Percentiles rank a stretch among this genome's conserved stretches.
Conservation (phyloP, 2,888 invertebrate genomes). For the Cotesia congregata region DNA sequence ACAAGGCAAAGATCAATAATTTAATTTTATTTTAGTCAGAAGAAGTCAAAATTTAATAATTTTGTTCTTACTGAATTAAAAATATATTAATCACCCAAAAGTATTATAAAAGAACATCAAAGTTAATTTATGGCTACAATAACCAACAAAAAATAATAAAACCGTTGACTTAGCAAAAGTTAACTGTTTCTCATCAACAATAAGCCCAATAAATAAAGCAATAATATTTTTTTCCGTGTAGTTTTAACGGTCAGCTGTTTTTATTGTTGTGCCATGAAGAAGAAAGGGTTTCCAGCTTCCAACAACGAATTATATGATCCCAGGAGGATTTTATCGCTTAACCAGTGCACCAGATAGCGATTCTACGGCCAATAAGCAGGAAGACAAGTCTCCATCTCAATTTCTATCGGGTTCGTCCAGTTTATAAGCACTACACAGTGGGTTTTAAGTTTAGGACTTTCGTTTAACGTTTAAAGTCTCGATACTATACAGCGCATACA, state of each 20-base stretch:
- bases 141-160: not conserved
- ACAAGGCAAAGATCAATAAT: too few species aligned
- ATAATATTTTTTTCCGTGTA: conserved; percentile 11
- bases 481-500: conserved; percentile 41
- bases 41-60: too few species aligned
- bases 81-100: too few species aligned
- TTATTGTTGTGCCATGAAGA: not conserved
- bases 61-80: too few species aligned
- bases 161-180: not conserved
- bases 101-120: not conserved
- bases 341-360: not conserved
- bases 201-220: conserved; percentile 4
- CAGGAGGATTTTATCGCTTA: conserved; percentile 50
- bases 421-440: not conserved
- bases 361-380: not conserved
- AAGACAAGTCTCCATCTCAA: not conserved
- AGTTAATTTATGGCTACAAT: not conserved
- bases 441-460: conserved; percentile 57
- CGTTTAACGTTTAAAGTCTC: conserved; percentile 57
- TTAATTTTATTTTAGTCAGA: too few species aligned
- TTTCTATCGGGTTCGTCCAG: not conserved
- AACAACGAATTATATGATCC: conserved; percentile 43
- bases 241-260: conserved; percentile 5
- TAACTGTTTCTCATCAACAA: not conserved
- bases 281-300: conserved; percentile 5